These are phyloP conservation scores for Diarsia mendica DNA, from an alignment of 2,888 invertebrate species.

Conservation along the genomic window DNA sequence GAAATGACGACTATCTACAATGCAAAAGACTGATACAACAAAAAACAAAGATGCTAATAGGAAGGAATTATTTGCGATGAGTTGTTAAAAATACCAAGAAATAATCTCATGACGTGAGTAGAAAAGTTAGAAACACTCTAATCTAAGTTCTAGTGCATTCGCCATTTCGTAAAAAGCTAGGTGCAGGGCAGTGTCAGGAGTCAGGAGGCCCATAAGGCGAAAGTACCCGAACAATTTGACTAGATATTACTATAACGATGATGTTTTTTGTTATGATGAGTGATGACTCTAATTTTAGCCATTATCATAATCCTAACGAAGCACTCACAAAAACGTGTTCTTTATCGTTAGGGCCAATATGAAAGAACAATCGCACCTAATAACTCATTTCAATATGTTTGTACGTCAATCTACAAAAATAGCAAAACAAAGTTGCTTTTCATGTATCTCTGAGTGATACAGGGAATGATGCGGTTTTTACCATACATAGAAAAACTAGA, in stretches of 20 bases:
- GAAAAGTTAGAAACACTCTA: background rate
- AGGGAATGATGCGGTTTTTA: background rate
- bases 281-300: constrained; percentile 1
- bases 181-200: too few species aligned
- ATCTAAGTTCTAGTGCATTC: background rate
- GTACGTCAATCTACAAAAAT: background rate
- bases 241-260: background rate
- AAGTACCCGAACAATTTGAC: constrained; percentile 1
- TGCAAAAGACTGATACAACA: background rate
- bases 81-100: background rate
- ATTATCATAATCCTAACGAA: constrained; percentile 11
- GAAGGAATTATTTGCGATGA: background rate
- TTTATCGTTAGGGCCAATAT: constrained; percentile 1
- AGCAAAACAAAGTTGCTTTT: background rate
- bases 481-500: background rate
- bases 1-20: background rate
- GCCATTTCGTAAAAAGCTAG: background rate
- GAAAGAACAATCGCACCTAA: background rate
- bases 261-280: background rate
- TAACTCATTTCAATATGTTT: background rate
- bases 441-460: background rate
- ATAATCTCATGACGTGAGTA: background rate
- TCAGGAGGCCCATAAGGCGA: too few species aligned
- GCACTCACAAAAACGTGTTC: constrained; percentile 8
- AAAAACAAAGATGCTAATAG: background rate